phyloP scores from a whole-genome alignment of 2,113 vertebrate species.

The Hiodon tergisus region DNA sequence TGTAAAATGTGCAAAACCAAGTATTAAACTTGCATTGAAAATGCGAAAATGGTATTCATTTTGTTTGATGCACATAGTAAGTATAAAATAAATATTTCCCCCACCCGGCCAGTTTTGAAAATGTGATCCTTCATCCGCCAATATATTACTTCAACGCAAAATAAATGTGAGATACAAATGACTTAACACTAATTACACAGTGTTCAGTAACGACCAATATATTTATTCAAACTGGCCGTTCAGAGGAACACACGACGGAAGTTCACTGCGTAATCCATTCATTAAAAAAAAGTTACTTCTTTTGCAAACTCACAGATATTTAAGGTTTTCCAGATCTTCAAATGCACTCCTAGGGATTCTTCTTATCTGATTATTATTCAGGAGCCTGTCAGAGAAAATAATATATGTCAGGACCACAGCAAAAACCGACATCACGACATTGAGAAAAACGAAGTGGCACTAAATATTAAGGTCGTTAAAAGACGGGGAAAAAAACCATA shows the following conservation, averaged over 20 bases:
- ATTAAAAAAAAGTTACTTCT: background rate
- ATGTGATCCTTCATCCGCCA: no score
- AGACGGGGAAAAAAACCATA: background rate
- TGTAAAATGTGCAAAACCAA: no score
- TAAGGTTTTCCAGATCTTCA: conserved; percentile 94
- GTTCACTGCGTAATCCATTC: background rate
- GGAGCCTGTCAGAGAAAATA: conserved; percentile 61
- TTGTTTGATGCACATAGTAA: no score
- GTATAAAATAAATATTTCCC: no score
- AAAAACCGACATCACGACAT: background rate
- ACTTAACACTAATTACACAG: background rate
- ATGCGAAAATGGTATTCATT: no score
- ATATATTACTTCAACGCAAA: background rate
- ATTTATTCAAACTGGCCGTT: no score
- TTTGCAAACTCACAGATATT: conserved; percentile 92
- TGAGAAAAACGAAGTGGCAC: background rate
- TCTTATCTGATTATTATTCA: conserved; percentile 96
- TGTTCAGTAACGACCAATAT: background rate
- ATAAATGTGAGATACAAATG: no score
- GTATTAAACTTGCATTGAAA: no score
- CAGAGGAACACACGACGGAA: background rate
- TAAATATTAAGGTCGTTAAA: background rate
- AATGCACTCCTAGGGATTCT: conserved; percentile 83
- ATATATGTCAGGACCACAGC: no score
- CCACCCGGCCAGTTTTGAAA: no score